Evolutionary conservation across 2,113 vertebrate species (phyloP).

Genomic region (cattle (Bos taurus)): DNA sequence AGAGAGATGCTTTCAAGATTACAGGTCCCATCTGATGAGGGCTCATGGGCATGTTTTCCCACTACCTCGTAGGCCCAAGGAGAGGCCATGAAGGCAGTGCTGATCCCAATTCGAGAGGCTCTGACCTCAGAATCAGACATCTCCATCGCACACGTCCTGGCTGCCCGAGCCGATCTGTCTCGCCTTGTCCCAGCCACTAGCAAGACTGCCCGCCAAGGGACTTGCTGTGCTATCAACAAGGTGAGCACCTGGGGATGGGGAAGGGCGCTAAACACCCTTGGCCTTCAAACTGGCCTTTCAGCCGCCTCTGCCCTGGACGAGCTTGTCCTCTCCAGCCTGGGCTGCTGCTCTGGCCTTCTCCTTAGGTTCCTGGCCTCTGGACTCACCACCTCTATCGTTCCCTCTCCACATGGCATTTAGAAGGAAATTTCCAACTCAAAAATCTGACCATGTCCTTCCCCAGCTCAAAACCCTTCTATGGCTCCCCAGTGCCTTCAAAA

Average conservation of each 20-base stretch:
- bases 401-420: background rate
- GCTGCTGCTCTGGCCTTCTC: background rate
- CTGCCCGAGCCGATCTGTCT: conserved; percentile 86
- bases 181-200: conserved; percentile 75
- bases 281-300: background rate
- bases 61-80: conserved; percentile 49
- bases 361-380: background rate
- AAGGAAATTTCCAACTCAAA: background rate
- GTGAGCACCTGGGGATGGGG: conserved; percentile 45
- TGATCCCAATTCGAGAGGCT: conserved; percentile 56
- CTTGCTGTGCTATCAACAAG: conserved; percentile 85
- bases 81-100: conserved; percentile 60
- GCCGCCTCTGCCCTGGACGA: background rate
- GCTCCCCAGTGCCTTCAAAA: background rate
- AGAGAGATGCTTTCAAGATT: background rate
- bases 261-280: background rate
- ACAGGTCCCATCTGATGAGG: background rate
- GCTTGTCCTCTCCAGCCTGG: background rate
- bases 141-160: conserved; percentile 83
- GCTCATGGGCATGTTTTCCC: background rate
- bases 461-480: background rate
- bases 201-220: conserved; percentile 69
- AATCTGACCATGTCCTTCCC: background rate
- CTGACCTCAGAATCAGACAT: conserved; percentile 62
- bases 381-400: background rate